Percentiles rank a stretch among this genome's conserved stretches.
Conservation (phyloP, 2,888 invertebrate genomes). For the Platycheirus rosarum region DNA sequence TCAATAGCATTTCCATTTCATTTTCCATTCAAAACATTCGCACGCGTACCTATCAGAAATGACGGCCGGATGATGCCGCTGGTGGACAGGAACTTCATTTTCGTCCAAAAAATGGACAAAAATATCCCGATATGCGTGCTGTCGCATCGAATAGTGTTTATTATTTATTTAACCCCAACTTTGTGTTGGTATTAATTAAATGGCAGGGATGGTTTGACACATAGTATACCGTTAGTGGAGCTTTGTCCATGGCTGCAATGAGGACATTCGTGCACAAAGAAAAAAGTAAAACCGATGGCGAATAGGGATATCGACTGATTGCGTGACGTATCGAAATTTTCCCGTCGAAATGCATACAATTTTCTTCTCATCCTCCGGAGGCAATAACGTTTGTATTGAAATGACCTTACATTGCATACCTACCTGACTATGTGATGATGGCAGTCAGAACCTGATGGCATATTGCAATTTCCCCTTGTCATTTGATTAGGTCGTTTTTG, state of each 20-base stretch:
- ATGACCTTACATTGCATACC: background rate
- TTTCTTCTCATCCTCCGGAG: constrained; percentile 2
- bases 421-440: background rate
- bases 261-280: too few species aligned
- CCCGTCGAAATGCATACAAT: constrained; percentile 2
- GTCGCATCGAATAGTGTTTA: constrained; percentile 32
- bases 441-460: constrained; percentile 3
- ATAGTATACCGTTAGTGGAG: background rate
- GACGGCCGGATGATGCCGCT: too few species aligned
- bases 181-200: constrained; percentile 62
- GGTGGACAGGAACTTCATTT: background rate
- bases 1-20: too few species aligned
- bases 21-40: too few species aligned
- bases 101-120: constrained; percentile 27
- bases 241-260: background rate
- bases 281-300: background rate
- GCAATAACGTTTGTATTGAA: background rate
- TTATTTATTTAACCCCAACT: constrained; percentile 64
- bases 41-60: too few species aligned
- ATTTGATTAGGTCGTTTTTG: constrained; percentile 24
- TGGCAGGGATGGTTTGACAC: constrained; percentile 40
- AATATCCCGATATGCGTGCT: constrained; percentile 8
- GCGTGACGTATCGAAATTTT: background rate
- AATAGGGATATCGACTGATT: background rate
- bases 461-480: constrained; percentile 34